Base-by-base conservation (phyloP, 2,888 invertebrate genomes). In the Xanthia togata region DNA sequence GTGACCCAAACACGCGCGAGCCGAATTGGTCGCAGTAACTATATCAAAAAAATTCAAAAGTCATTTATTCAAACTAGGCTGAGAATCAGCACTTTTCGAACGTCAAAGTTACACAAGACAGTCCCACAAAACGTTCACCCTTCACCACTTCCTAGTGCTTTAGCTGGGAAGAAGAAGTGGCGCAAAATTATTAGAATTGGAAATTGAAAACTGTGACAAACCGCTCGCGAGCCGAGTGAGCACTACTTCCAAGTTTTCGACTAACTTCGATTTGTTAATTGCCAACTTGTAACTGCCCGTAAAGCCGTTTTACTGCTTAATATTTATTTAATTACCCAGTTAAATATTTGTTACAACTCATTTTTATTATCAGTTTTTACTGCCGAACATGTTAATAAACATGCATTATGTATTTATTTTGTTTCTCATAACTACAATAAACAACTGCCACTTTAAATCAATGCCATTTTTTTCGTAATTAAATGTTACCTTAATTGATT, bases 401-500 rank as follows among this genome's bases (percentile, higher is more conserved):
- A 57, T 35, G 20, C 6, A 57, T 38, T 20, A n/a, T n/a, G 4
- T 59, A 17, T 11, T 57, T 11, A 23, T 17, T 17, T 57, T 57
- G 35, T 64, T 41, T 64, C 17, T 17, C 11, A 17, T 4, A 64
- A 20, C 50, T 17, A n/a, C 23, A 53, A 67, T 11, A 35, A 17
- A 17, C 23, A 23, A 50, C 8, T 67, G 26, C 1, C 14, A 14
- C 31, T n/a, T 55, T 53, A 53, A 68, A 68, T 50, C 31, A 44
- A 20, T 20, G 12, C 17, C 17, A 20, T 41, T 17, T n/a, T 31
- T 31, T 53, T n/a, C n/a, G n/a, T n/a, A 12, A 53, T 41, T 53
- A 41, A 50, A 69, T 67, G 38, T 70, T 69, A 73, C 47, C 12
- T 65, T 63, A 65, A 76, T 41, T 59, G 57, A 72, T 83, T 73